A percentile compares a stretch with the other conserved stretches of the same genome.
Conservation (phyloP, 2,797 vertebrate species). For the Coccyzus lansbergi region DNA sequence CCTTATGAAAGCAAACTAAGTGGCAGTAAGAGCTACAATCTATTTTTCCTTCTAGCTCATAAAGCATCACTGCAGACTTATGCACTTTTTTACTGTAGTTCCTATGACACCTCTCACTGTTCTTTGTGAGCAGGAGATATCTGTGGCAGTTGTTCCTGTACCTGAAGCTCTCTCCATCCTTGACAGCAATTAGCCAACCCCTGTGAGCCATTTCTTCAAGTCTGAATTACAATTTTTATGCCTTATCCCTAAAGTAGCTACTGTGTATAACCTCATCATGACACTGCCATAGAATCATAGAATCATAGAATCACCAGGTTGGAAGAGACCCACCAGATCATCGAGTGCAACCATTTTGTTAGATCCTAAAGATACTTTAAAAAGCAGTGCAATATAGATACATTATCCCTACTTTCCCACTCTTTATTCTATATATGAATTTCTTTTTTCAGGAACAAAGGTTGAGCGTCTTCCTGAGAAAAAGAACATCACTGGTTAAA, state of each 20-base stretch:
- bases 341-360: too few species aligned
- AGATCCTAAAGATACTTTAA: neutral
- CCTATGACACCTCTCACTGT: fast-evolving
- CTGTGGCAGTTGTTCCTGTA: neutral
- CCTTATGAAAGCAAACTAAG: neutral
- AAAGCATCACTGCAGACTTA: too few species aligned
- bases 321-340: too few species aligned
- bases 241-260: neutral
- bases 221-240: neutral
- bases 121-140: neutral
- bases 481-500: neutral
- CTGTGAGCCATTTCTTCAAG: neutral
- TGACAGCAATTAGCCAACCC: neutral
- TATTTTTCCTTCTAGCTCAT: neutral
- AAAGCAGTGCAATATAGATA: neutral
- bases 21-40: neutral
- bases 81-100: neutral
- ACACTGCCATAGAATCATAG: too few species aligned
- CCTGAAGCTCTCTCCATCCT: neutral
- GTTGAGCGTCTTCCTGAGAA: neutral
- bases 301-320: too few species aligned
- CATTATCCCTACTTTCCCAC: neutral
- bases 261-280: neutral
- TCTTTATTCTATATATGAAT: neutral
- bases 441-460: neutral